Base-by-base conservation (phyloP, 2,888 invertebrate species). In the Eupsilia transversa region DNA sequence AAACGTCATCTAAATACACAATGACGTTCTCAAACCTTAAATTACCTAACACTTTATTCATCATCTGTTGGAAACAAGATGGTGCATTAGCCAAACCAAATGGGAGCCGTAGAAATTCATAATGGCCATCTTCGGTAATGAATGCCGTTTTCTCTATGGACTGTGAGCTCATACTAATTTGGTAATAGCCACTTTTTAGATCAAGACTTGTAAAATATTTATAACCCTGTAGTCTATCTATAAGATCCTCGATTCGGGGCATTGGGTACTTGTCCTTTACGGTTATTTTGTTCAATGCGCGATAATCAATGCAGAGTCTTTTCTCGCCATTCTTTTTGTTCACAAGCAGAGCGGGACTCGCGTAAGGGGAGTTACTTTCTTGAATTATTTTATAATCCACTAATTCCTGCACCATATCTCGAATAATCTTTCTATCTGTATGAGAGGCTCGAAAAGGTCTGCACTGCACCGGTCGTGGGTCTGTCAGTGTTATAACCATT, bases 41-140 rank as follows among this genome's bases (percentile, higher is more conserved):
- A 56, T 54, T 54, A 14, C 54, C 54, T 2, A 54, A 54, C 54
- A 54, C 54, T 23, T 52, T 52, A n/a, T n/a, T 60, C 72, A 80
- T 73, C 64, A 72, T 56, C n/a, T 69, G 63, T 64, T 76, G 73
- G 54, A 76, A 77, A 2, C 70, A 66, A 20, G 71, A 67, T n/a
- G 71, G 71, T 6, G 60, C 79, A 46, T 79, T 79, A 7, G 63
- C 70, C 12, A 79, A 33, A 9, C 73, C 72, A 41, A 76, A 71
- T 3, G 71, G 70, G 0, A 75, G 49, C 30, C 70, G 10, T 12
- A 65, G 7, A 65, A 71, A 75, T 56, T 75, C 75, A 30, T 56
- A 75, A 38, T 75, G 66, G 4, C 70, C 61, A 33, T 75, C 75
- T 27, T 60, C 61, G 1, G 75, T 75, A 30, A 75, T 66, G 10